Evolutionary conservation across 2,113 vertebrate genomes (phyloP), one percentile per base, ranked within the genome.

Genomic region (Aphyosemion australe): DNA sequence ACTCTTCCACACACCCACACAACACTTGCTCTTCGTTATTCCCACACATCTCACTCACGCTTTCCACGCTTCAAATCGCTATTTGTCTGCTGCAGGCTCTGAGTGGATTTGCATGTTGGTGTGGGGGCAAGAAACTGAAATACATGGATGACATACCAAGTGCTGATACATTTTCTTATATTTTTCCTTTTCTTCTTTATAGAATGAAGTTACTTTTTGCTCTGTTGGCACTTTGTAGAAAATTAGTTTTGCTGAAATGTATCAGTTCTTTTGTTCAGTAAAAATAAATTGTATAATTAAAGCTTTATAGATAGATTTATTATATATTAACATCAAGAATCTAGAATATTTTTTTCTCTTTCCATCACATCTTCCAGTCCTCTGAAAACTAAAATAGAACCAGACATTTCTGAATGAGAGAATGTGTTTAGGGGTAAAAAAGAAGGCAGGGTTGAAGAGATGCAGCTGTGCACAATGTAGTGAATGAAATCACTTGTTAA

Each of bases 1-100:
- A 89, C 85, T 72, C 76, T 81, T 65, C 80, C 83, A 82, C 89
- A 89, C 82, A 32, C 85, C 82, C 79, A 87, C 86, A 84, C 79
- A 85, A 72, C 80, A 82, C 80, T 84, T 76, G 82, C 26, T 84
- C 79, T 66, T 18, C 32, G 34, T 63, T 69, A 63, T 68, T 72
- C 87, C 86, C 84, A 79, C 86, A 75, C 74, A 77, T 79, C 83
- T 87, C 84, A 69, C 64, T 80, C 87, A 74, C 47, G 74, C 74
- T 83, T 55, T 50, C 76, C 67, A 73, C 78, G 58, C 66, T 68
- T 76, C 55, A 74, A 74, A 76, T 74, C 76, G 73, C 73, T 78
- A 67, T 55, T 15, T 19, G 72, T 71, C 69, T 14, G 67, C 26
- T 64, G 58, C 50, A 34, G 20, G 19, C 43, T 9, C 3, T 32